Evolutionary conservation across 2,797 vertebrate species (phyloP).

Genomic region (Parauchenoglanis ngamensis): DNA sequence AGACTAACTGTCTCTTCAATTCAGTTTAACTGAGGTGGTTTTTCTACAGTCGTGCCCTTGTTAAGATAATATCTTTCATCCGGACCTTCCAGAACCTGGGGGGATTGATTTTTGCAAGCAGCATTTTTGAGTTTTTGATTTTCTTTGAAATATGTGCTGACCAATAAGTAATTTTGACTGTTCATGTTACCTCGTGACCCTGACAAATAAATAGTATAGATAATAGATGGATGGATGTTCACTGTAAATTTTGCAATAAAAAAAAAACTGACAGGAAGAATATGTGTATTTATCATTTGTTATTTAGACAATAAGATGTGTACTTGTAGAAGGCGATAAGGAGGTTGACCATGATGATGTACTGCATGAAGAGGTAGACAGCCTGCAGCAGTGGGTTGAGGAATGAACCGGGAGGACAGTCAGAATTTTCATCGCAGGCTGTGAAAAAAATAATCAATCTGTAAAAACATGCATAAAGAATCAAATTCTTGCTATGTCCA

Average conservation of each 20-base stretch:
- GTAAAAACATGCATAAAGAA: neutral
- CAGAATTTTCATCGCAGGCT: conserved; percentile 77
- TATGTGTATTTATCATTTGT: neutral
- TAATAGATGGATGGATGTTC: neutral
- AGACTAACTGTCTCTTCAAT: neutral
- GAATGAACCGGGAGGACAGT: conserved; percentile 89
- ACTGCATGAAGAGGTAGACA: conserved; percentile 95
- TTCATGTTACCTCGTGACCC: neutral
- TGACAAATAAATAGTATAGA: too few species aligned
- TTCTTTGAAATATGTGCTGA: neutral
- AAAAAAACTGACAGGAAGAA: neutral
- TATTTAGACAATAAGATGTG: conserved; percentile 50
- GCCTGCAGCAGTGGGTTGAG: conserved; percentile 90
- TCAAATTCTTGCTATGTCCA: neutral
- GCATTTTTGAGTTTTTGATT: neutral
- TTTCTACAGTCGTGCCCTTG: neutral
- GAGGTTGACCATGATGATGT: conserved; percentile 98
- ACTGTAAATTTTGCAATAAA: neutral
- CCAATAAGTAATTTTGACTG: neutral
- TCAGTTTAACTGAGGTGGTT: neutral
- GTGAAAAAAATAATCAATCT: conserved; percentile 54
- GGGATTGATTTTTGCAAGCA: neutral
- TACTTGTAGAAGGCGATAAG: conserved; percentile 98
- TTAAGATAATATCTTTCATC: neutral
- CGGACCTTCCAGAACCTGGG: neutral